Percentiles rank a stretch among this genome's conserved stretches.
phyloP scores from a whole-genome alignment of 1,140 invertebrate species.

The Tetramorium simillimum region DNA sequence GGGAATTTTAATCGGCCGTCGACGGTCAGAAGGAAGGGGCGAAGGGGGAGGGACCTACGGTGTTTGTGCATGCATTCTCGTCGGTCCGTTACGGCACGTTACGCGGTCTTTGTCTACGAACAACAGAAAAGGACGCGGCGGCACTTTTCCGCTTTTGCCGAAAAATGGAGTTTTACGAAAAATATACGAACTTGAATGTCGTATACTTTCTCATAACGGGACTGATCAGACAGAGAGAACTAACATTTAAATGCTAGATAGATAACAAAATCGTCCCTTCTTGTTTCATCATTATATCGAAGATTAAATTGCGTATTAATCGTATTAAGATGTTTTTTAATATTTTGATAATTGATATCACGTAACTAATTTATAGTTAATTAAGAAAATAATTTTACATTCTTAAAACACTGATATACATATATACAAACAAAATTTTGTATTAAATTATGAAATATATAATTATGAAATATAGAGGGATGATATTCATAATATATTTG shows the following conservation, averaged over 20 bases:
- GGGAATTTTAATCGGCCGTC: neutral
- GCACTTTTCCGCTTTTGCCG: neutral
- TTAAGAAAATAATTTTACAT: neutral
- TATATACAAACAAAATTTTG: neutral
- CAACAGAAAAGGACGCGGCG: neutral
- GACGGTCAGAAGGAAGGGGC: too few species aligned
- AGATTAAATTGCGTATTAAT: neutral
- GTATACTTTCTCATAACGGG: neutral
- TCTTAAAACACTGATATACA: neutral
- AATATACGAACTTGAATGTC: neutral
- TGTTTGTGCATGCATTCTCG: neutral
- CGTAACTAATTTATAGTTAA: neutral
- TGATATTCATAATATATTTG: neutral
- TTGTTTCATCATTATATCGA: too few species aligned
- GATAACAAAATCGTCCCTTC: neutral
- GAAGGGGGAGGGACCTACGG: neutral
- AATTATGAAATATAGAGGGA: neutral
- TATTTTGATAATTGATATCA: neutral
- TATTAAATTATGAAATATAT: neutral
- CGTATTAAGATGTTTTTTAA: neutral
- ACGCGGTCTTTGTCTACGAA: slow-evolving; percentile 33
- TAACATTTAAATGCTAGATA: neutral
- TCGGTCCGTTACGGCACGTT: neutral
- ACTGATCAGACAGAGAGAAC: neutral
- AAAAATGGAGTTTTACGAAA: neutral